Evolutionary conservation across 2,113 vertebrate species (phyloP).

Genomic region (Theristicus caerulescens): DNA sequence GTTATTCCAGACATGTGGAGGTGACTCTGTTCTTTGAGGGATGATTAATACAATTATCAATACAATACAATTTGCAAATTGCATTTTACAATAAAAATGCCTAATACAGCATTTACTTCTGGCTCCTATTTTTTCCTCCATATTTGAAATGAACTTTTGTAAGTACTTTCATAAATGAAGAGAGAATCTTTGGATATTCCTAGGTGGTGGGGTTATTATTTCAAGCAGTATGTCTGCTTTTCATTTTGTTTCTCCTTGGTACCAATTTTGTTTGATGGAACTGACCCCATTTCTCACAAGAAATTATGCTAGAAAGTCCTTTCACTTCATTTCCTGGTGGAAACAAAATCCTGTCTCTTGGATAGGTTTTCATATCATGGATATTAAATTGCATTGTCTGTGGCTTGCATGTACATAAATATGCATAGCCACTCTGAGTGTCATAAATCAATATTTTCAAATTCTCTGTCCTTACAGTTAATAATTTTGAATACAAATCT

Average conservation of each 20-base stretch:
- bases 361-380: neutral
- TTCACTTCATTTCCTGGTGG: neutral
- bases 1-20: neutral
- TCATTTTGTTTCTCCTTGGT: neutral
- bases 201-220: neutral
- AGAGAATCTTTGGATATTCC: neutral
- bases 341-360: neutral
- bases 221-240: neutral
- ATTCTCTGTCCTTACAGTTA: neutral
- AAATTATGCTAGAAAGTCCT: neutral
- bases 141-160: neutral
- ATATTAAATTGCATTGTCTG: neutral
- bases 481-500: neutral
- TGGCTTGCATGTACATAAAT: neutral
- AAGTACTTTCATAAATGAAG: neutral
- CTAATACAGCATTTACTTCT: neutral
- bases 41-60: neutral
- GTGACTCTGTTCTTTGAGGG: neutral
- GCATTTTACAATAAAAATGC: neutral
- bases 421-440: neutral
- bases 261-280: neutral
- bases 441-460: neutral
- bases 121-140: neutral
- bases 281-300: neutral
- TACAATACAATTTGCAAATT: neutral